Evolutionary conservation across 2,113 vertebrate genomes (phyloP).

Genomic region (Platichthys flesus): DNA sequence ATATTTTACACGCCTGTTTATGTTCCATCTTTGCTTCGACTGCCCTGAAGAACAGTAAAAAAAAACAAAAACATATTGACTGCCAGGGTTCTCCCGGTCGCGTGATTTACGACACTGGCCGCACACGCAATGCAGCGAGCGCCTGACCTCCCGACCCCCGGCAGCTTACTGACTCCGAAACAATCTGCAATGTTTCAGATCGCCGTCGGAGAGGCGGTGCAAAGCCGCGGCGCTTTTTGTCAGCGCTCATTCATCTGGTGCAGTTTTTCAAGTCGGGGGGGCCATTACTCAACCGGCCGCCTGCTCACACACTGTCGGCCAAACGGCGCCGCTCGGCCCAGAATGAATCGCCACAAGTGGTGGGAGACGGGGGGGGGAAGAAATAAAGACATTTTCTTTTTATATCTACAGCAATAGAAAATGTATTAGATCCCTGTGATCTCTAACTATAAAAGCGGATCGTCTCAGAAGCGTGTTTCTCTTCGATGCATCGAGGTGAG

Average conservation of each 20-base stretch:
- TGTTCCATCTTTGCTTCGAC: conserved; percentile 15
- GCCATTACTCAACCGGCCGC: conserved; percentile 27
- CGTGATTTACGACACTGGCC: conserved; percentile 66
- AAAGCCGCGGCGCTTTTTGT: conserved; percentile 28
- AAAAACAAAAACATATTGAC: conserved; percentile 37
- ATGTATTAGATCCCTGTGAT: not conserved
- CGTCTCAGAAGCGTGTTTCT: not conserved
- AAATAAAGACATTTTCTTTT: no score
- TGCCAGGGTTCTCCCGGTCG: conserved; percentile 30
- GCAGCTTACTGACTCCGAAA: conserved; percentile 30
- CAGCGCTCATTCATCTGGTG: conserved; percentile 60
- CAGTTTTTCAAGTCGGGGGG: conserved; percentile 12
- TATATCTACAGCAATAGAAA: not conserved
- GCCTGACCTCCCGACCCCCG: conserved; percentile 45
- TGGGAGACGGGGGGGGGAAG: no score
- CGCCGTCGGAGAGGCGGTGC: conserved; percentile 5
- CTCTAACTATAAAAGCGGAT: not conserved
- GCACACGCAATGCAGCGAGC: conserved; percentile 33
- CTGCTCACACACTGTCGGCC: not conserved
- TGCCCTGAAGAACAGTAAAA: conserved; percentile 19
- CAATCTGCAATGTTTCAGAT: conserved; percentile 21
- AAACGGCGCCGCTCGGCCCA: not conserved
- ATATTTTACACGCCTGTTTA: no score
- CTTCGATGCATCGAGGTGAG: conserved; percentile 28
- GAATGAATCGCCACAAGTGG: not conserved